Conservation (phyloP, 2,113 vertebrate genomes). For the Osmerus mordax region DNA sequence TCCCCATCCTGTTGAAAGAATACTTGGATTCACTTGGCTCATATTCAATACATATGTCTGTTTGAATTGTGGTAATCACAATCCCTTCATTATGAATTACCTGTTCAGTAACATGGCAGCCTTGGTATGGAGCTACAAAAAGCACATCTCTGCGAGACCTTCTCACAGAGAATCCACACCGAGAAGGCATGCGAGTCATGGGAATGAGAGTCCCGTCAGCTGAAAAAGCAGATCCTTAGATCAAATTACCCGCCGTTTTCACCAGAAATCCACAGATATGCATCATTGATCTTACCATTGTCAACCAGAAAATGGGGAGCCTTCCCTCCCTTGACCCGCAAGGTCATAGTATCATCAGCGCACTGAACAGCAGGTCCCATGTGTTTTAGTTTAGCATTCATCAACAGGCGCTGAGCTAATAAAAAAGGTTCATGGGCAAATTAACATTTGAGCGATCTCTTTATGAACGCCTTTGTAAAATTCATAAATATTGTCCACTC, state of each 20-base stretch:
- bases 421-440: neutral
- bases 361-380: constrained; percentile 29
- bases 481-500: neutral
- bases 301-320: constrained; percentile 40
- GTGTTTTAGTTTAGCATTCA: neutral
- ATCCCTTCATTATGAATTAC: constrained; percentile 5
- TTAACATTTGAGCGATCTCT: neutral
- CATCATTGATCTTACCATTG: constrained; percentile 24
- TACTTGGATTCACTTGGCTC: neutral
- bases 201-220: constrained; percentile 31
- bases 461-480: neutral
- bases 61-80: neutral
- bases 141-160: constrained; percentile 37
- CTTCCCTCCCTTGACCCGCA: constrained; percentile 10
- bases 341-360: constrained; percentile 23
- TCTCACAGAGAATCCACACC: constrained; percentile 50
- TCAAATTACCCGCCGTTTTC: too few species aligned
- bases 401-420: neutral
- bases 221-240: constrained; percentile 9
- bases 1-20: constrained; percentile 24
- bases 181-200: constrained; percentile 42
- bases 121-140: constrained; percentile 42
- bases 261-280: too few species aligned
- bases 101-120: constrained; percentile 49
- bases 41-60: too few species aligned